Conservation (phyloP, 2,113 vertebrate genomes). For the Callocephalon fimbriatum region DNA sequence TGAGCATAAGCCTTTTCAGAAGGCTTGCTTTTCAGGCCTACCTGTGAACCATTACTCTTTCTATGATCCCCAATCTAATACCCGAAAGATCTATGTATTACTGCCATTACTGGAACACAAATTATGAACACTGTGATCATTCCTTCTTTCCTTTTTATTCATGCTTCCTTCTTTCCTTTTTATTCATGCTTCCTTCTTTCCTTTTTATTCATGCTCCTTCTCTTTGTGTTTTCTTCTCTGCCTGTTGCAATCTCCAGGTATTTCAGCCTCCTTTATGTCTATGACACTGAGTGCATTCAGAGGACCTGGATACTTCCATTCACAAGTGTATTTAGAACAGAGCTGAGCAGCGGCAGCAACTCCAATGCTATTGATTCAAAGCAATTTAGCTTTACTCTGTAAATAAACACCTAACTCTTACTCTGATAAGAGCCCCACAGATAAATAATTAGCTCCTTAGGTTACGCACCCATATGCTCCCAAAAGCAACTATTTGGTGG, state of each 20-base stretch:
- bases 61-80: not conserved
- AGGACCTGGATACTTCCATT: not conserved
- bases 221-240: not conserved
- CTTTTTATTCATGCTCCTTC: not conserved
- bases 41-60: not conserved
- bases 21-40: not conserved
- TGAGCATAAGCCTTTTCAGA: not conserved
- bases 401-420: not conserved
- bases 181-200: not conserved
- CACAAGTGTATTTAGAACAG: not conserved
- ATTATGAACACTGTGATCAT: not conserved
- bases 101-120: not conserved
- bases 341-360: not conserved
- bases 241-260: not conserved
- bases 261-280: not conserved
- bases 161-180: not conserved
- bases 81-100: not conserved
- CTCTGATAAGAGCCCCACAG: not conserved
- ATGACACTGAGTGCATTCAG: not conserved
- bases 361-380: rapidly evolving
- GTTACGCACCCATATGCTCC: not conserved
- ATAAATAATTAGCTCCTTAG: not conserved
- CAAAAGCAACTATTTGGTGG: not conserved
- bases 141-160: not conserved
- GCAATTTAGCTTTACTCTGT: not conserved